Percentiles rank a stretch among this genome's conserved stretches.
Conservation (phyloP, 2,797 vertebrate species). For the Gymnoscopelus microlampas region DNA sequence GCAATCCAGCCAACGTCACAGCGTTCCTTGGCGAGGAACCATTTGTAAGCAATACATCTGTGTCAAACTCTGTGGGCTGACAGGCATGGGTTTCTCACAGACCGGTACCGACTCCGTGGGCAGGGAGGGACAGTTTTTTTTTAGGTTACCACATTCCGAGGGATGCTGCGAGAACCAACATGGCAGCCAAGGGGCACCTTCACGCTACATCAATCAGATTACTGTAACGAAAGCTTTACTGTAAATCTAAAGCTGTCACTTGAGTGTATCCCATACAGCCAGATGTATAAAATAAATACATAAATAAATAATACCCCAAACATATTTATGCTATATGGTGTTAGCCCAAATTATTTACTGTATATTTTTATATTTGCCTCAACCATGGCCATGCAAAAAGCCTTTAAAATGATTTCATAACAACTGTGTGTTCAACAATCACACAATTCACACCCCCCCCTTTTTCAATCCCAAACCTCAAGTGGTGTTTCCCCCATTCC, state of each 20-base stretch:
- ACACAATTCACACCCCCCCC: too few species aligned
- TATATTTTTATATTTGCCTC: too few species aligned
- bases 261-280: not conserved
- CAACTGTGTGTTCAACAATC: too few species aligned
- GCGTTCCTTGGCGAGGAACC: not conserved
- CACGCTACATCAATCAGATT: slow-evolving; percentile 42
- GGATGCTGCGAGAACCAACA: slow-evolving; percentile 72
- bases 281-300: too few species aligned
- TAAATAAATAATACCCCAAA: too few species aligned
- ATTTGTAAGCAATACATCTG: not conserved
- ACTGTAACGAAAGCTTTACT: slow-evolving; percentile 42
- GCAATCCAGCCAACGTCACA: not conserved
- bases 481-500: too few species aligned
- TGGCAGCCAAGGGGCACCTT: slow-evolving; percentile 52
- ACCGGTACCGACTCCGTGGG: slow-evolving; percentile 3
- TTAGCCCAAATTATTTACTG: too few species aligned
- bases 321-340: too few species aligned
- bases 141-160: slow-evolving; percentile 61
- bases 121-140: slow-evolving; percentile 8
- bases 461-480: too few species aligned
- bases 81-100: not conserved
- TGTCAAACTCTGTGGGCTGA: not conserved
- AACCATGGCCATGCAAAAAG: too few species aligned
- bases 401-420: too few species aligned
- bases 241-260: slow-evolving; percentile 31